phyloP scores from a whole-genome alignment of 1,140 invertebrate species.

The Acarapis woodi region DNA sequence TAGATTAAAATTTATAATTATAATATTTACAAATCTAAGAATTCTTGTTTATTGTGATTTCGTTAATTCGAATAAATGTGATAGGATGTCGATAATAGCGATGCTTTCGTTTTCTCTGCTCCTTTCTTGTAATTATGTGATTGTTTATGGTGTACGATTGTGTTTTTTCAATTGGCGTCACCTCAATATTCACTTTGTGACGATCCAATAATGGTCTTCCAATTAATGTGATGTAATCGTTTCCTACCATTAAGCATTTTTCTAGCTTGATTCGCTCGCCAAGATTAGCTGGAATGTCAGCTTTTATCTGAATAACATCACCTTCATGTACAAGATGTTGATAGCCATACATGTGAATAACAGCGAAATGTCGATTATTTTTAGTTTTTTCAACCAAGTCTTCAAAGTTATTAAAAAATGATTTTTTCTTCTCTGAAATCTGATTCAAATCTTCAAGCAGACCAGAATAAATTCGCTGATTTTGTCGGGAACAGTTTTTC shows the following conservation, averaged over 20 bases:
- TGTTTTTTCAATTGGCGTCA: constrained; percentile 12
- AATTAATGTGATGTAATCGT: constrained; percentile 12
- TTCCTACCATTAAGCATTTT: constrained; percentile 12
- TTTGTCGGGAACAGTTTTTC: no score
- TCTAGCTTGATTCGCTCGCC: constrained; percentile 12
- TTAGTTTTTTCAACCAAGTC: background rate
- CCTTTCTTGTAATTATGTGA: constrained; percentile 2
- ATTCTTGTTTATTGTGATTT: no score
- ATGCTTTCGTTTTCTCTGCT: constrained; percentile 2
- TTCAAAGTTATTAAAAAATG: constrained; percentile 8
- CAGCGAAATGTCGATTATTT: constrained; percentile 8
- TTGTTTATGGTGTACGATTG: constrained; percentile 6
- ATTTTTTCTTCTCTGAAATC: no score
- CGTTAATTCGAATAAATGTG: constrained; percentile 8
- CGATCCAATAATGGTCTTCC: constrained; percentile 12
- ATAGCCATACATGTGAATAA: constrained; percentile 9
- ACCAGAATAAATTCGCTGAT: no score
- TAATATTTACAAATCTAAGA: no score
- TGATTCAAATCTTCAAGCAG: no score
- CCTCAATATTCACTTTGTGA: constrained; percentile 12
- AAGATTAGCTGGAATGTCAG: constrained; percentile 9
- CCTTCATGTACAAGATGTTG: constrained; percentile 7
- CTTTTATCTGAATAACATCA: constrained; percentile 11
- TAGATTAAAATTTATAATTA: no score
- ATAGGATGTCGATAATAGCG: constrained; percentile 5